phyloP scores from a whole-genome alignment of 2,888 invertebrate genomes.

The Macropis europaea region DNA sequence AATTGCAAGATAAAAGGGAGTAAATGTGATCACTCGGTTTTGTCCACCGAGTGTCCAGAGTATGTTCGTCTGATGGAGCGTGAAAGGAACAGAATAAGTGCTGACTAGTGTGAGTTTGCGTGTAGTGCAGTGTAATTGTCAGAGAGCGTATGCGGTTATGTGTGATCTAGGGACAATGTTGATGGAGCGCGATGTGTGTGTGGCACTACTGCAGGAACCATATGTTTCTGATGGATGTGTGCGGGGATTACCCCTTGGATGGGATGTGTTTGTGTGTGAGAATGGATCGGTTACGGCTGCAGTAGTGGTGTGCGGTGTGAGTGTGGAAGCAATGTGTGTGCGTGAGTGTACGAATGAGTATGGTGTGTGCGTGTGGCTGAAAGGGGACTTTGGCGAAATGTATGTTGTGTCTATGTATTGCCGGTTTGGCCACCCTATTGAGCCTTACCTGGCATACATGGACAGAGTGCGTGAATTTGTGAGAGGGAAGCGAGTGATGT shows the following conservation, averaged over 20 bases:
- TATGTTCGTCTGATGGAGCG: not conserved
- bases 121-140: constrained; percentile 1
- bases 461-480: not conserved
- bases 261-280: not conserved
- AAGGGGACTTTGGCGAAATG: constrained; percentile 29
- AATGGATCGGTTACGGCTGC: constrained; percentile 9
- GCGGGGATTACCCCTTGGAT: not conserved
- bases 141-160: not conserved
- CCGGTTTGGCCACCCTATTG: not conserved
- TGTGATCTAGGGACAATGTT: constrained; percentile 3
- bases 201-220: constrained; percentile 3
- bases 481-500: not conserved
- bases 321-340: constrained; percentile 13
- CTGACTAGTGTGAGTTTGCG: not conserved
- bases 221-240: not conserved
- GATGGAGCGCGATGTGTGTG: not conserved
- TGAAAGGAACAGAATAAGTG: not conserved
- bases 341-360: not conserved
- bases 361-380: constrained; percentile 42
- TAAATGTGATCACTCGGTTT: not conserved
- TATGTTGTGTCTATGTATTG: constrained; percentile 51
- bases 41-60: not conserved
- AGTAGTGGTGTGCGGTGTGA: constrained; percentile 14
- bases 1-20: not conserved
- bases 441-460: not conserved